Percentiles rank a stretch among this genome's conserved stretches.
Conservation (phyloP, 2,113 vertebrate species). For the Chloebia gouldiae region DNA sequence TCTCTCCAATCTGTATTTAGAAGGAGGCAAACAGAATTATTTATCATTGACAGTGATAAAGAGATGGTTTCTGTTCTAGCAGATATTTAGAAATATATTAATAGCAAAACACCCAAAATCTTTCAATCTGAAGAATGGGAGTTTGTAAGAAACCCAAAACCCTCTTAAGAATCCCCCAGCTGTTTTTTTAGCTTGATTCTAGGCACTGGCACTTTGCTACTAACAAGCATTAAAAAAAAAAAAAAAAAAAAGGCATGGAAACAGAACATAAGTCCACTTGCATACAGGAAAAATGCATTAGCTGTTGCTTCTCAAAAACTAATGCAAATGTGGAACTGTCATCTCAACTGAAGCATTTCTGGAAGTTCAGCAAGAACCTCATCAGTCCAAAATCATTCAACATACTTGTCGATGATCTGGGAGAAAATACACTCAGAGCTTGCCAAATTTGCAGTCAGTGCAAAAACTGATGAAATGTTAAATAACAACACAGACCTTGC, state of each 20-base stretch:
- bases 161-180: not conserved
- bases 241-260: not conserved
- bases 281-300: not conserved
- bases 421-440: conserved; percentile 8
- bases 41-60: not conserved
- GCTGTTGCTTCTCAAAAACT: not conserved
- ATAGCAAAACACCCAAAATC: not conserved
- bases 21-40: not conserved
- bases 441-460: not conserved
- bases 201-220: not conserved
- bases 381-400: not conserved
- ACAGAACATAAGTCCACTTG: not conserved
- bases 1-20: not conserved
- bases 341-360: not conserved
- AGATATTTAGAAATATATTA: not conserved
- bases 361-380: not conserved
- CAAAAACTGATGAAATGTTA: conserved; percentile 12
- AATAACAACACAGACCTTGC: not conserved
- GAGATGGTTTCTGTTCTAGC: not conserved
- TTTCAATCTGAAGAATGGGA: not conserved
- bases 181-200: not conserved
- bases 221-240: not conserved
- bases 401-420: not conserved
- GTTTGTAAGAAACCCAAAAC: not conserved
- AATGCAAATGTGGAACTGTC: not conserved